Evolutionary conservation across 2,888 invertebrate genomes (phyloP).

Genomic region (Ectemnius continuus): DNA sequence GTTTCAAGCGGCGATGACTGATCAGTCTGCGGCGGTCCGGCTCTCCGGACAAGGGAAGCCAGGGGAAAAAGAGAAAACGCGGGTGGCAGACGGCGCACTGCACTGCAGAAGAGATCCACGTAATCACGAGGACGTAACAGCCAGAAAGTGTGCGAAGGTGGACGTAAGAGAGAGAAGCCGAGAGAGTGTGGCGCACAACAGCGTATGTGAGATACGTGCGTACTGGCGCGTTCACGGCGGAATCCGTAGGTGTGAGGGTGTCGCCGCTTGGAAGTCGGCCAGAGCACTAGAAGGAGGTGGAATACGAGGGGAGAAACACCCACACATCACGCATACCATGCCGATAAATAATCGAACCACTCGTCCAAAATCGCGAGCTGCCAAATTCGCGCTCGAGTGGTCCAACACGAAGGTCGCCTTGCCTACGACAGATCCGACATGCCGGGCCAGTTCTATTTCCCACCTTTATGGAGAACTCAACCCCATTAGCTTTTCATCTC

Average conservation of each 20-base stretch:
- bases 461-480: too few species aligned
- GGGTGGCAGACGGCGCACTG: constrained; percentile 10
- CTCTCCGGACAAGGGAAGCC: background rate
- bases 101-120: constrained; percentile 39
- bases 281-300: constrained; percentile 58
- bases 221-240: constrained; percentile 26
- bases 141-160: constrained; percentile 15
- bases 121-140: constrained; percentile 54
- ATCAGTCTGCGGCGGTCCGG: background rate
- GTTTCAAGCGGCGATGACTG: constrained; percentile 4
- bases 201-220: constrained; percentile 30
- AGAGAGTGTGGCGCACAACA: constrained; percentile 29
- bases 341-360: constrained; percentile 76
- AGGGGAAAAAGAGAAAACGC: background rate
- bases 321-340: constrained; percentile 75
- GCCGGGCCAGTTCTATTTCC: background rate
- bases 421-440: background rate
- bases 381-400: constrained; percentile 53
- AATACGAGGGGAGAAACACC: constrained; percentile 60
- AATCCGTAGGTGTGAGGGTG: constrained; percentile 73
- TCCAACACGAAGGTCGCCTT: constrained; percentile 51
- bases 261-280: constrained; percentile 74
- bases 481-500: too few species aligned
- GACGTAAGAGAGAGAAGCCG: background rate
- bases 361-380: constrained; percentile 43